Conservation (phyloP, 2,797 vertebrate species). For the Lophotriccus pileatus region DNA sequence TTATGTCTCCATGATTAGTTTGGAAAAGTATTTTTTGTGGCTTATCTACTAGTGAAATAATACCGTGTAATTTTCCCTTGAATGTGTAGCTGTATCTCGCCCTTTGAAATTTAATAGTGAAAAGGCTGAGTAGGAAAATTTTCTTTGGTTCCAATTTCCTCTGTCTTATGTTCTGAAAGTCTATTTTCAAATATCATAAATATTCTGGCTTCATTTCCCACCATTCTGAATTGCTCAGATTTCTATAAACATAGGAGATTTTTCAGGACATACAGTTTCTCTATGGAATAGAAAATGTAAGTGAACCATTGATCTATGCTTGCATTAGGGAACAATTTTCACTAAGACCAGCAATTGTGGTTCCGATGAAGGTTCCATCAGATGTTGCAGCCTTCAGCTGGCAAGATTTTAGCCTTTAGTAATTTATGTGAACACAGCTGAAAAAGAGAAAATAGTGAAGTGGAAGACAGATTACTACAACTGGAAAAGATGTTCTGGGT, state of each 20-base stretch:
- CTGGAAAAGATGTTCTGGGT: background rate
- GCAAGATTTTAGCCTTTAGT: background rate
- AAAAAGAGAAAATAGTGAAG: background rate
- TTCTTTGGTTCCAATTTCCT: background rate
- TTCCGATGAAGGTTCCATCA: background rate
- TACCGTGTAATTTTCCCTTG: background rate
- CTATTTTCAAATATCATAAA: background rate
- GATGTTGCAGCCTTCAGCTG: background rate
- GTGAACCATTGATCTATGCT: background rate
- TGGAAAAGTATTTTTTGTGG: background rate
- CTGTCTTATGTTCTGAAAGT: background rate
- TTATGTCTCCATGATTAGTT: background rate
- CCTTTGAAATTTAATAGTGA: background rate
- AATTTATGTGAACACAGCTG: background rate
- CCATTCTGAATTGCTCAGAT: background rate
- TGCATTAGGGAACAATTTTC: background rate
- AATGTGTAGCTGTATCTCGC: background rate
- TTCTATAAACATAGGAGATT: background rate
- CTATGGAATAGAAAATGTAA: background rate
- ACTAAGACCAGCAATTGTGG: background rate
- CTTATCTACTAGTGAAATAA: background rate
- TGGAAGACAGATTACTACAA: background rate
- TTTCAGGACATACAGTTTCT: background rate
- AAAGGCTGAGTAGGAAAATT: background rate
- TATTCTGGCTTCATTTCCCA: background rate